Conservation (phyloP, 2,797 vertebrate species). For the Mormyrus hasselquistii region DNA sequence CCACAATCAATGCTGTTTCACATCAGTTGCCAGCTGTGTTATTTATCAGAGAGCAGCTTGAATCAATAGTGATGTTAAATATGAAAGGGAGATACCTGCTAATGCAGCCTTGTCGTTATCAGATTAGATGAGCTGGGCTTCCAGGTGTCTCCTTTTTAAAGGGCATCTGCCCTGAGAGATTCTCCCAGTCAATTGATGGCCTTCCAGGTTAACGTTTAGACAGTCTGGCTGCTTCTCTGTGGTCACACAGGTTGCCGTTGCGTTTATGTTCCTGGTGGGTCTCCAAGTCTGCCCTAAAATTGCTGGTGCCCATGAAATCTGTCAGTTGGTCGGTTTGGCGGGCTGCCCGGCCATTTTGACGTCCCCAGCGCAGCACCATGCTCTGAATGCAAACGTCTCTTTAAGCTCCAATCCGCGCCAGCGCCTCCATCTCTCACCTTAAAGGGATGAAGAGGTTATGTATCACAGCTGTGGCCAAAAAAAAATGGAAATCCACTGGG, state of each 20-base stretch:
- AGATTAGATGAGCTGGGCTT: constrained; percentile 32
- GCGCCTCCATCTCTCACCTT: background rate
- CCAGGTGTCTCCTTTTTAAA: constrained; percentile 32
- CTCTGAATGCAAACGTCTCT: constrained; percentile 30
- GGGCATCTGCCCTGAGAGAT: constrained; percentile 27
- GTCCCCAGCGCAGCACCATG: constrained; percentile 10
- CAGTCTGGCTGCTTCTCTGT: constrained; percentile 3
- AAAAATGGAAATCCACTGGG: background rate
- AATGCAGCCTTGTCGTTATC: constrained; percentile 32
- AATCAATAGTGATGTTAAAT: background rate
- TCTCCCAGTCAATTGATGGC: constrained; percentile 26
- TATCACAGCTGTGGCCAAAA: background rate
- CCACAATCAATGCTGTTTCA: background rate
- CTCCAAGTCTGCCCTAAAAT: constrained; percentile 5
- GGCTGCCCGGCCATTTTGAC: background rate
- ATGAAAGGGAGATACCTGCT: background rate
- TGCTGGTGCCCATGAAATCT: background rate
- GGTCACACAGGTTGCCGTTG: constrained; percentile 5
- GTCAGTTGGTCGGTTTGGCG: constrained; percentile 13
- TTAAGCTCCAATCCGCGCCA: background rate
- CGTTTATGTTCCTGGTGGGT: background rate
- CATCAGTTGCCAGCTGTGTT: background rate
- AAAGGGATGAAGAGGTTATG: background rate
- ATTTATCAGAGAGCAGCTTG: background rate
- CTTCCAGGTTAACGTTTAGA: constrained; percentile 29